phyloP scores from a whole-genome alignment of 2,113 vertebrate genomes.

The Protomyctophum bolini region DNA sequence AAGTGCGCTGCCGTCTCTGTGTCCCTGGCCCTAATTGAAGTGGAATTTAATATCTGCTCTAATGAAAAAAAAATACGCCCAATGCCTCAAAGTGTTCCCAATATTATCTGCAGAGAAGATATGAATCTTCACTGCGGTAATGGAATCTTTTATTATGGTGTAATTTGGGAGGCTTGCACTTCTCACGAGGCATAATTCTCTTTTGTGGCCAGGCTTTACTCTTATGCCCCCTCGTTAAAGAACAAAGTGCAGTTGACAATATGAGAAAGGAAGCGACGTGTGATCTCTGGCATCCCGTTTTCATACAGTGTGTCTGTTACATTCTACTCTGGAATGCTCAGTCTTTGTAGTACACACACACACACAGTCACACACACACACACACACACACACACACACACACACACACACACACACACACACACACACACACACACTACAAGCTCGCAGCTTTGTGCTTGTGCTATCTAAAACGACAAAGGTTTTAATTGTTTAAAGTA shows the following conservation, averaged over 20 bases:
- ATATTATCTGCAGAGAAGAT: conserved; percentile 37
- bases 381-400: conserved; percentile 15
- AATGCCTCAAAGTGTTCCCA: conserved; percentile 25
- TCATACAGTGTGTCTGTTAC: background rate
- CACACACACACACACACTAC: conserved; percentile 15
- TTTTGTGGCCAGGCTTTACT: conserved; percentile 24
- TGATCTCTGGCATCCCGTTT: background rate
- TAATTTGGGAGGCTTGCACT: conserved; percentile 54
- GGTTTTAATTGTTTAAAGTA: too few relatives aligned
- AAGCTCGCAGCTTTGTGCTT: too few relatives aligned
- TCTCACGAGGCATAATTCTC: conserved; percentile 48
- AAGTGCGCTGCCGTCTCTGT: conserved; percentile 8
- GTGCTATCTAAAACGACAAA: background rate
- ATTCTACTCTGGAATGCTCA: background rate
- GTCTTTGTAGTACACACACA: background rate
- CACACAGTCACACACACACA: conserved; percentile 27
- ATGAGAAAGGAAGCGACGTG: background rate
- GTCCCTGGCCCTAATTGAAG: conserved; percentile 52
- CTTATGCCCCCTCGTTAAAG: conserved; percentile 44
- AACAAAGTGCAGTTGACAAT: conserved; percentile 36
- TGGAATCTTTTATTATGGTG: conserved; percentile 60
- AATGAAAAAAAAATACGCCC: conserved; percentile 17
- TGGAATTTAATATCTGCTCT: conserved; percentile 52
- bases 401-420: conserved; percentile 11
- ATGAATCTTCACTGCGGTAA: conserved; percentile 56